These are phyloP conservation scores for Diceros bicornis DNA, from an alignment of 2,797 vertebrate genomes.

Conservation along the genomic window DNA sequence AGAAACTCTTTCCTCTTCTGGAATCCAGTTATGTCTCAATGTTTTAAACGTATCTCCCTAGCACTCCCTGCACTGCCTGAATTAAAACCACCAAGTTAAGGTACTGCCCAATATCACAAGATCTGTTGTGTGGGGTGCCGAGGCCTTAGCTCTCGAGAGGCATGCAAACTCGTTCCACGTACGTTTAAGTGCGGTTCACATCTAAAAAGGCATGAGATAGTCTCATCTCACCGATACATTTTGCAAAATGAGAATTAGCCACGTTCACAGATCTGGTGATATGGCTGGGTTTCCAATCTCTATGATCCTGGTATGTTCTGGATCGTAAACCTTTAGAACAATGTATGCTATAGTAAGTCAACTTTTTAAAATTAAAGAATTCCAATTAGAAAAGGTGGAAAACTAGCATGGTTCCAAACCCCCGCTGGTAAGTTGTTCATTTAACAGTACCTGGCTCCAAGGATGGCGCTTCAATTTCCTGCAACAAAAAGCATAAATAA, in stretches of 20 bases:
- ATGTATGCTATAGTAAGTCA: constrained; percentile 77
- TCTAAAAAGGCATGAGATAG: constrained; percentile 84
- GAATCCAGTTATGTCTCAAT: constrained; percentile 87
- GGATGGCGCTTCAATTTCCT: constrained; percentile 91
- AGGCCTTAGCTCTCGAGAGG: constrained; percentile 80
- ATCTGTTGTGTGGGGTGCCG: constrained; percentile 87
- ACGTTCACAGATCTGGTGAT: constrained; percentile 95
- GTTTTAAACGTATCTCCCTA: constrained; percentile 85
- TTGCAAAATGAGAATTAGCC: constrained; percentile 82
- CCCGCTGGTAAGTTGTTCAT: constrained; percentile 83
- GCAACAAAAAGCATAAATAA: constrained; percentile 81
- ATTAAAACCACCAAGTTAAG: constrained; percentile 82
- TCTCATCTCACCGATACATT: constrained; percentile 80
- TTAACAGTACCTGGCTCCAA: constrained; percentile 97
- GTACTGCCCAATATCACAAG: constrained; percentile 88
- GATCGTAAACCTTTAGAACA: constrained; percentile 86
- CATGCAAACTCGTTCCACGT: constrained; percentile 81
- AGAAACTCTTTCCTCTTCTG: constrained; percentile 90
- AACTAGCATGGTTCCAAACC: constrained; percentile 80
- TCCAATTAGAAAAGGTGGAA: constrained; percentile 87
- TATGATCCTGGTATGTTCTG: constrained; percentile 90
- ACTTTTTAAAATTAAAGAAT: constrained; percentile 85
- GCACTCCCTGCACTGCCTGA: constrained; percentile 85
- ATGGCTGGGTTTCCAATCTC: constrained; percentile 98
- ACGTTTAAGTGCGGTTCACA: constrained; percentile 57